Conservation (phyloP, 2,888 invertebrate genomes). For the Toxonevra muliebris region DNA sequence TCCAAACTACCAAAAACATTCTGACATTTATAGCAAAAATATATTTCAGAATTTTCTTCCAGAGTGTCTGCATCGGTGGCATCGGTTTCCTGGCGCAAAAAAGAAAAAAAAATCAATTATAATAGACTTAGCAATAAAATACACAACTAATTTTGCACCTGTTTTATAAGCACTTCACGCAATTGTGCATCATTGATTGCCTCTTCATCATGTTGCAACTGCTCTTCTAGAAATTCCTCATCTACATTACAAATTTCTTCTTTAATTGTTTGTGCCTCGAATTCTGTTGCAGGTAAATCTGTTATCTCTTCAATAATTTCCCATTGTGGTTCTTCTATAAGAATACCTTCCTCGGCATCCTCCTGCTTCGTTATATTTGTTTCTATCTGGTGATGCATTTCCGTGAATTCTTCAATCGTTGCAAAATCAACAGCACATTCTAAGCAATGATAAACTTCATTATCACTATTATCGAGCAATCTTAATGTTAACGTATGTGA, state of each 20-base stretch:
- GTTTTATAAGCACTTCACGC: background rate
- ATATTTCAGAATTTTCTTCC: constrained; percentile 41
- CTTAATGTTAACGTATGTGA: constrained; percentile 12
- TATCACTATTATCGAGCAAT: background rate
- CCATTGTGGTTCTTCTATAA: constrained; percentile 4
- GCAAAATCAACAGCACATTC: constrained; percentile 18
- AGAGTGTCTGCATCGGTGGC: constrained; percentile 30
- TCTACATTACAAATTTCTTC: background rate
- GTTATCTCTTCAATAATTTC: background rate
- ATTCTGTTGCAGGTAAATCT: background rate
- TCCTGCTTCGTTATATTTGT: background rate
- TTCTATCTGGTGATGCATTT: constrained; percentile 9
- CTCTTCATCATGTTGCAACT: background rate
- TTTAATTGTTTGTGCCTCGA: background rate
- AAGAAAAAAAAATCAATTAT: background rate
- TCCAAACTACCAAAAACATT: constrained; percentile 49
- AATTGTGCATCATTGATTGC: constrained; percentile 1
- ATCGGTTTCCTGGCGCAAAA: constrained; percentile 7
- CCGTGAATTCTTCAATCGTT: constrained; percentile 20
- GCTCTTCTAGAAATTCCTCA: background rate
- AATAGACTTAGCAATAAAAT: background rate
- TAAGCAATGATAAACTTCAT: constrained; percentile 19
- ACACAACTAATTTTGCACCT: background rate
- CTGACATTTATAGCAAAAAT: constrained; percentile 55
- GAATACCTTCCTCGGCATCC: background rate